phyloP scores from a whole-genome alignment of 2,797 vertebrate genomes.

The Eulemur coronatus region DNA sequence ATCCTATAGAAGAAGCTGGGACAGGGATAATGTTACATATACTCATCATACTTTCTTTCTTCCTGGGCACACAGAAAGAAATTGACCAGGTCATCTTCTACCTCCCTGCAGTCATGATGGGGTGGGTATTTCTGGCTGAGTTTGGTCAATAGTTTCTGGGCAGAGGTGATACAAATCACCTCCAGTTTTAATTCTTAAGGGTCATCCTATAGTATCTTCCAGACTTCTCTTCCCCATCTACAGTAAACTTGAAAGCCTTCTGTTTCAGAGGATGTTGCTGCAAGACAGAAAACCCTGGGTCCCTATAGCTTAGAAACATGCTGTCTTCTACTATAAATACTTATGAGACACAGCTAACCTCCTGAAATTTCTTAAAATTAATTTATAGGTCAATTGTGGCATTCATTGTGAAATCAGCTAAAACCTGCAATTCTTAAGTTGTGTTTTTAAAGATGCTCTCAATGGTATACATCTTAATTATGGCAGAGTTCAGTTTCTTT shows the following conservation, averaged over 20 bases:
- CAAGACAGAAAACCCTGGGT: neutral
- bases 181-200: neutral
- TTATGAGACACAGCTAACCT: neutral
- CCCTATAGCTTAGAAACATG: neutral
- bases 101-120: neutral
- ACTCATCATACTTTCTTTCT: neutral
- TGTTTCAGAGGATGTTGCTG: neutral
- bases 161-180: neutral
- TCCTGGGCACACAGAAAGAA: neutral
- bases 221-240: neutral
- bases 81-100: fast-evolving
- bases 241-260: neutral
- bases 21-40: neutral
- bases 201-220: fast-evolving
- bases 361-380: neutral
- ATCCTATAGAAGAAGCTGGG: neutral
- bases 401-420: neutral
- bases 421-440: neutral
- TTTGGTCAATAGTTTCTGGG: neutral
- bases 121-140: neutral
- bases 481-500: neutral
- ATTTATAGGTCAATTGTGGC: neutral
- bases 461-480: neutral
- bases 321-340: neutral
- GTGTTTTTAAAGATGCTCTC: neutral